Evolutionary conservation across 2,888 invertebrate genomes (phyloP), one percentile per base, ranked within the genome.

Genomic region (Proisotoma minuta): DNA sequence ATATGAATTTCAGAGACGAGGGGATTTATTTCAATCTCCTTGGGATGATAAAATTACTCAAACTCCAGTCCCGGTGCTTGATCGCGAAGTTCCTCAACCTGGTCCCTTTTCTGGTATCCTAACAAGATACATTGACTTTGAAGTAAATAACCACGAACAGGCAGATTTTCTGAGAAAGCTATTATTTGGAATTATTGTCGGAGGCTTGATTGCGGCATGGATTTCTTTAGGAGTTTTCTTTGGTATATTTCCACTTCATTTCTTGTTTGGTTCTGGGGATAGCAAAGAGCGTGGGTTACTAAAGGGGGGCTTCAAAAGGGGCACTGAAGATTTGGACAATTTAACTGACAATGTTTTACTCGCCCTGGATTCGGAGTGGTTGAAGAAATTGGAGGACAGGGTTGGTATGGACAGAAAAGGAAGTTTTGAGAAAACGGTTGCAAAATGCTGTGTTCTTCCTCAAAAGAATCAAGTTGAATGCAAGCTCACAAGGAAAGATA

Each of bases 381-480:
- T 73, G 18, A 64, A 63, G 27, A 29, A 60, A 22, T 52, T 70
- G 57, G 66, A 70, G 49, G 65, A 69, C 10, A 59, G 64, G 29
- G 66, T 73, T 18, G 50, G 39, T 20, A 50, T 27, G 23, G 57
- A 62, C n/a, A 18, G 49, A 52, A 50, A 34, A 47, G 27, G 22
- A 53, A 12, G n/a, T 40, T 27, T 12, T n/a, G 24, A 63, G 3
- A 62, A 59, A n/a, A 68, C 69, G 1, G 59, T 62, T 40, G 71
- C 69, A 1, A 59, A 66, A n/a, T 73, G 73, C 40, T 73, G 73
- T 52, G 61, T 73, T 20, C 47, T 70, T 0, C 71, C 73, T 2
- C 64, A 68, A 40, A 58, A 57, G 20, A 52, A 66, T 22, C 61
- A 67, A 0, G 73, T 66, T 2, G 71, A 73, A 8, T 73, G 73